A percentile compares a stretch with the other conserved stretches of the same genome.
Conservation (phyloP, 2,797 vertebrate species). For the Cyprinodon diabolis region DNA sequence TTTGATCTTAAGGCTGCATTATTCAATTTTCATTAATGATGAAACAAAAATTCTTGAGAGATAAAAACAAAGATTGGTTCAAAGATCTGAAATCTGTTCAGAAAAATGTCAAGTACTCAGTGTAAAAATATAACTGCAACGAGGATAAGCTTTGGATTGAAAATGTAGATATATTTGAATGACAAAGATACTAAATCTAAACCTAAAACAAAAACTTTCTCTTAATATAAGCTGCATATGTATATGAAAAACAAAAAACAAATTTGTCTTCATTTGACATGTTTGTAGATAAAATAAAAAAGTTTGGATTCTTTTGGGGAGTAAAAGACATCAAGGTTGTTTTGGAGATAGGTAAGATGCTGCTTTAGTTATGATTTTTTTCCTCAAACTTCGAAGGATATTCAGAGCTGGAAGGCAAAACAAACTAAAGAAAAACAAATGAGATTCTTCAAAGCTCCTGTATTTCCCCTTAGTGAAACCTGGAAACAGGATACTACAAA, state of each 20-base stretch:
- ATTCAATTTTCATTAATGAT: neutral
- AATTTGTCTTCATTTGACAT: too few species aligned
- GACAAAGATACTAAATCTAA: neutral
- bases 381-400: slow-evolving; percentile 18
- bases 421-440: slow-evolving; percentile 53
- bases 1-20: neutral
- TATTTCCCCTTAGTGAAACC: slow-evolving; percentile 32
- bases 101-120: neutral
- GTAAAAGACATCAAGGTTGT: neutral
- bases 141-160: neutral
- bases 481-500: neutral
- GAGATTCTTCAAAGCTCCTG: slow-evolving; percentile 34
- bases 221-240: slow-evolving; percentile 1
- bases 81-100: neutral
- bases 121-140: neutral
- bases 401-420: slow-evolving; percentile 28
- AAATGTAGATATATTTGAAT: neutral
- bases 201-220: neutral
- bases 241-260: too few species aligned
- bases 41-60: neutral
- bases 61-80: neutral
- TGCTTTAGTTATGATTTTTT: slow-evolving; percentile 42
- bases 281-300: neutral
- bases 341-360: neutral
- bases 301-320: neutral